phyloP scores from a whole-genome alignment of 1,140 invertebrate genomes.

The Euwallacea fornicatus region DNA sequence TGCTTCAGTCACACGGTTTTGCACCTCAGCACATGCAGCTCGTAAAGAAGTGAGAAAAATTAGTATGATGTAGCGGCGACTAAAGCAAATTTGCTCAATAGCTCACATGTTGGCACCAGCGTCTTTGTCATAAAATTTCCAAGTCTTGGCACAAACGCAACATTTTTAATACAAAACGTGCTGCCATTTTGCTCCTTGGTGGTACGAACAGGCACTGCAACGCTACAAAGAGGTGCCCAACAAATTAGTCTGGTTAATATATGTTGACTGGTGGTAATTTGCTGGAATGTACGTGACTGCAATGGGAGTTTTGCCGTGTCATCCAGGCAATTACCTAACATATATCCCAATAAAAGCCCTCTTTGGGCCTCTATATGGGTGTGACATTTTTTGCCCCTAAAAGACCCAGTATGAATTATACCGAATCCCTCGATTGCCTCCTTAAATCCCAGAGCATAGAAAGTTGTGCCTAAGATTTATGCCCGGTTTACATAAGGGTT shows the following conservation, averaged over 20 bases:
- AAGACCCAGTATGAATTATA: no score
- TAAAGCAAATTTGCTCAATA: background rate
- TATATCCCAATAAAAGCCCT: background rate
- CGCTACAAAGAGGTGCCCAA: background rate
- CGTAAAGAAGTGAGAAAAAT: background rate
- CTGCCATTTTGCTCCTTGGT: background rate
- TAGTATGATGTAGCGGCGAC: background rate
- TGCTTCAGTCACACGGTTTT: no score
- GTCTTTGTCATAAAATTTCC: background rate
- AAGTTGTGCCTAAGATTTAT: conserved; percentile 22
- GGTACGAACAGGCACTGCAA: conserved; percentile 16
- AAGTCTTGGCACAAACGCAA: background rate
- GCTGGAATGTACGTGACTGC: background rate
- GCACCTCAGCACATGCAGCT: background rate
- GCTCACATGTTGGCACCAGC: conserved; percentile 4
- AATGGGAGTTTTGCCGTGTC: background rate
- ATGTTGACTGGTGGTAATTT: conserved; percentile 10
- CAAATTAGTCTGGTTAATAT: conserved; percentile 12
- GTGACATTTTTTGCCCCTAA: no score
- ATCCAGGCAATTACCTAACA: background rate
- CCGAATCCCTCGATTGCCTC: background rate
- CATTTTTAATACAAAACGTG: conserved; percentile 7
- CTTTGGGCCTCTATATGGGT: no score
- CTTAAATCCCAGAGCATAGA: conserved; percentile 13
- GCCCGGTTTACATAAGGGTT: conserved; percentile 19